Evolutionary conservation across 2,113 vertebrate genomes (phyloP).

Genomic region (Tetrax tetrax): DNA sequence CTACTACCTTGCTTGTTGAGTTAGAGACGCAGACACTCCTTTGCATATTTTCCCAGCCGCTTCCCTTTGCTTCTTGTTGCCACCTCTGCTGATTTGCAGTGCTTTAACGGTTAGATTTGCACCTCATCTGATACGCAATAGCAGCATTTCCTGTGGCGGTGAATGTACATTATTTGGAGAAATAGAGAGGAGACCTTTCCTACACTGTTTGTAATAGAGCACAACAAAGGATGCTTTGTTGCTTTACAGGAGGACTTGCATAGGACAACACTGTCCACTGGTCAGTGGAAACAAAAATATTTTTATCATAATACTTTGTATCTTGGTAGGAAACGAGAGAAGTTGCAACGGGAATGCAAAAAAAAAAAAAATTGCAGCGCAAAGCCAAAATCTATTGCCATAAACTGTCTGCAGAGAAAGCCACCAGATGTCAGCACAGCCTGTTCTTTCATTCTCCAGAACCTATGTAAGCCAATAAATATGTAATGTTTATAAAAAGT

Average conservation of each 20-base stretch:
- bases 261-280: background rate
- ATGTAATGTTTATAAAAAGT: background rate
- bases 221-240: background rate
- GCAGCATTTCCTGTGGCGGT: background rate
- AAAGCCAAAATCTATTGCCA: background rate
- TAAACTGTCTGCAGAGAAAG: background rate
- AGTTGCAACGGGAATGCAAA: background rate
- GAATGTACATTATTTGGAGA: background rate
- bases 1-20: background rate
- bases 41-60: background rate
- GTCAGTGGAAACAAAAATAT: background rate
- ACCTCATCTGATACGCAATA: background rate
- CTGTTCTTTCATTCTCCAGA: constrained; percentile 27
- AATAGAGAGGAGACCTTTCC: background rate
- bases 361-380: background rate
- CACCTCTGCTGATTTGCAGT: background rate
- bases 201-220: background rate
- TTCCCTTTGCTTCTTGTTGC: background rate
- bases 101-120: background rate
- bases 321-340: background rate
- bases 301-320: background rate
- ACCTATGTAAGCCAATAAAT: background rate
- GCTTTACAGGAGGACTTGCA: background rate
- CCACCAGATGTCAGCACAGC: constrained; percentile 80
- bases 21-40: background rate